Evolutionary conservation across 2,888 invertebrate genomes (phyloP).

Genomic region (Gymnoscelis rufifasciata): DNA sequence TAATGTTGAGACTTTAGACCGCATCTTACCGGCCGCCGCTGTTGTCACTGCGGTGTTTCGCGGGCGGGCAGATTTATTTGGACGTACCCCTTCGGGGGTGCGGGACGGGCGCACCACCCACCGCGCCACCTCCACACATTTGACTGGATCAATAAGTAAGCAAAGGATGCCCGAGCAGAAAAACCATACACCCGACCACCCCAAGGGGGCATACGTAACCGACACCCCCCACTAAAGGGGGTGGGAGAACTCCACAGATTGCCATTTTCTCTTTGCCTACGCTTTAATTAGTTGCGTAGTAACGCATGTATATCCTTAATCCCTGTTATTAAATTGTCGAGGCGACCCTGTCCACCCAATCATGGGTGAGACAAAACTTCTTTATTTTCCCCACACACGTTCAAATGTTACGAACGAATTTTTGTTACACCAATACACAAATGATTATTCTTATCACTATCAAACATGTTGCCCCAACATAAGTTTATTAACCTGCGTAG

Average conservation of each 20-base stretch:
- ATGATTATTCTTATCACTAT: constrained; percentile 4
- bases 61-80: constrained; percentile 80
- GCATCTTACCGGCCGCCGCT: constrained; percentile 73
- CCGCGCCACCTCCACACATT: constrained; percentile 79
- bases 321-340: constrained; percentile 65
- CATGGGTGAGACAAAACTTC: not conserved
- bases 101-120: constrained; percentile 72
- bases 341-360: constrained; percentile 19
- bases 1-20: constrained; percentile 65
- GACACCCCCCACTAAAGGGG: constrained; percentile 78
- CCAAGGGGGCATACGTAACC: constrained; percentile 79
- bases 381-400: not conserved
- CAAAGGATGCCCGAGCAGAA: constrained; percentile 81
- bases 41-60: constrained; percentile 80
- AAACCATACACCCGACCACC: constrained; percentile 80
- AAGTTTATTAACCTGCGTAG: constrained; percentile 20
- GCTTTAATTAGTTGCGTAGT: constrained; percentile 80
- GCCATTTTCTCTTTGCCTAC: constrained; percentile 80
- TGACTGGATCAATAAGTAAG: constrained; percentile 81
- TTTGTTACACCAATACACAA: not conserved
- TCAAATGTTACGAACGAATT: not conserved
- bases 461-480: constrained; percentile 14
- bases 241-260: constrained; percentile 76
- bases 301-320: constrained; percentile 76
- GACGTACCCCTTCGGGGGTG: constrained; percentile 73